phyloP scores from a whole-genome alignment of 2,113 vertebrate species.

The Chamaetylas fuelleborni region DNA sequence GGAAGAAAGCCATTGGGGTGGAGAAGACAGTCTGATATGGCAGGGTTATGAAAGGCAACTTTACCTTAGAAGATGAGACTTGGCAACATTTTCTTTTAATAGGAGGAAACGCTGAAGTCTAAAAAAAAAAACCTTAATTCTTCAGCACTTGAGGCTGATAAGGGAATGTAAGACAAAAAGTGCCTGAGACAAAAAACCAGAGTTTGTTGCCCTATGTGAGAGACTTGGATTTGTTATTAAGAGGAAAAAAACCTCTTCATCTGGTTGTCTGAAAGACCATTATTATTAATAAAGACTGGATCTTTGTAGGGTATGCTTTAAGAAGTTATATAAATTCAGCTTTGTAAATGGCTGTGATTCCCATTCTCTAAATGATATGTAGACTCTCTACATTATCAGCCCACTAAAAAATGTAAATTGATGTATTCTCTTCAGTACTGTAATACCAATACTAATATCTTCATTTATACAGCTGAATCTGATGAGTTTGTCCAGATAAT shows the following conservation, averaged over 20 bases:
- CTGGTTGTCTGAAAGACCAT: not conserved
- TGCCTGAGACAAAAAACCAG: not conserved
- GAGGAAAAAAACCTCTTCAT: not conserved
- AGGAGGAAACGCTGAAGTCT: not conserved
- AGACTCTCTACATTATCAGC: not conserved
- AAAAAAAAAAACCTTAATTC: not conserved
- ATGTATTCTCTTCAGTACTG: not conserved
- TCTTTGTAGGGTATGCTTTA: not conserved
- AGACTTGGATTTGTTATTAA: not conserved
- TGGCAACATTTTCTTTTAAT: not conserved
- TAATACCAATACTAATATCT: not conserved
- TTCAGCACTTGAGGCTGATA: not conserved
- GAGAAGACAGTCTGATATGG: not conserved
- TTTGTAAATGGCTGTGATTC: not conserved
- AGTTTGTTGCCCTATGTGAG: not conserved
- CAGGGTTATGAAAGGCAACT: not conserved
- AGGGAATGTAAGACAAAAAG: not conserved
- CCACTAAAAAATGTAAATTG: not conserved
- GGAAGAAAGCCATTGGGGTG: not conserved
- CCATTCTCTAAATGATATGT: not conserved
- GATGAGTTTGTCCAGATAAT: not conserved
- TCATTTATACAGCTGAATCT: not conserved
- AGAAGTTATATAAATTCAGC: not conserved
- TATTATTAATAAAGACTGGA: not conserved
- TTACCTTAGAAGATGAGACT: not conserved